Evolutionary conservation across 1,140 invertebrate genomes (phyloP).

Genomic region (Drosophila sulfurigaster): DNA sequence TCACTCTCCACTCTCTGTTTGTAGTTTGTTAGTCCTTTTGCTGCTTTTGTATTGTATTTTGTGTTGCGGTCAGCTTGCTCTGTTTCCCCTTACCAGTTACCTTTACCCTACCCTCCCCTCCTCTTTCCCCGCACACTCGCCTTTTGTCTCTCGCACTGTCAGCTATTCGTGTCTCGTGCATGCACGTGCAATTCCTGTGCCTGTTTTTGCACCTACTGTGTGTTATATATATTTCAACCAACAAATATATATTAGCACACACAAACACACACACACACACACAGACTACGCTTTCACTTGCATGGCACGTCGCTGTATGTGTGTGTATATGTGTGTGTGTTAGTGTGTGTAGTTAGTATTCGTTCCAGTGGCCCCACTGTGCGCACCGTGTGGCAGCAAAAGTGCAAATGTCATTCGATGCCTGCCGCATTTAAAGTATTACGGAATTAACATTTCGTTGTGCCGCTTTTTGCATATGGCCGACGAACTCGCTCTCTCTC

Average conservation of each 20-base stretch:
- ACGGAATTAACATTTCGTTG: slow-evolving; percentile 83
- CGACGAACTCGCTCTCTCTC: slow-evolving; percentile 35
- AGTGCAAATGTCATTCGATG: slow-evolving; percentile 83
- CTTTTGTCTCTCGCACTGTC: slow-evolving; percentile 29
- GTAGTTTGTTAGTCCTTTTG: slow-evolving; percentile 39
- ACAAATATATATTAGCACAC: slow-evolving; percentile 69
- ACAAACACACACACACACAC: slow-evolving; percentile 37
- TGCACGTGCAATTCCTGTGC: slow-evolving; percentile 68
- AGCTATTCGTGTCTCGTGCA: slow-evolving; percentile 39
- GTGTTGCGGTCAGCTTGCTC: slow-evolving; percentile 46
- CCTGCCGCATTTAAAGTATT: slow-evolving; percentile 83
- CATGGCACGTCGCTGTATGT: slow-evolving; percentile 56
- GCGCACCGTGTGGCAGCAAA: slow-evolving; percentile 74
- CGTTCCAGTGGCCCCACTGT: slow-evolving; percentile 67
- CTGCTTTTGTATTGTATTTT: slow-evolving; percentile 33
- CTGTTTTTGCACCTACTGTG: slow-evolving; percentile 74
- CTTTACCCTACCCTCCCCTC: background rate
- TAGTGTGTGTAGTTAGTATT: slow-evolving; percentile 26
- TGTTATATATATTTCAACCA: slow-evolving; percentile 52
- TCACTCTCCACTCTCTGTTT: background rate
- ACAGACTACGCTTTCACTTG: slow-evolving; percentile 65
- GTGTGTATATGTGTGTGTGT: slow-evolving; percentile 12
- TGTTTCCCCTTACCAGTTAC: slow-evolving; percentile 12
- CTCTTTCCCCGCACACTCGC: background rate
- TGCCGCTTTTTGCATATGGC: slow-evolving; percentile 62